Conservation (phyloP, 2,888 invertebrate species). For the Anorthoa munda region DNA sequence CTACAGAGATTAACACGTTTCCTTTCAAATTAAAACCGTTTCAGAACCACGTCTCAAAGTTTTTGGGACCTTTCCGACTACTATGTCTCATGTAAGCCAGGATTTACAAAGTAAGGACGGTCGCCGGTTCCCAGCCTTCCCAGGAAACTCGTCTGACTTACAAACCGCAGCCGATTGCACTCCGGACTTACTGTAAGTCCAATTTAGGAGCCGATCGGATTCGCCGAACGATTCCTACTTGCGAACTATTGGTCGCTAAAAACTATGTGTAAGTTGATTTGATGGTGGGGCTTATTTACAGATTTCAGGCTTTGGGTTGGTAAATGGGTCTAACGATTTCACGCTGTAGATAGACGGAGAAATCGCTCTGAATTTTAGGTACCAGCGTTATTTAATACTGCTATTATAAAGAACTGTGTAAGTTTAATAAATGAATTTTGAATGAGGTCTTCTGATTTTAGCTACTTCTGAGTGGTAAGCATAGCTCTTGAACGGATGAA, state of each 20-base stretch:
- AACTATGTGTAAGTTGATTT: slow-evolving; percentile 14
- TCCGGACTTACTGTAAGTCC: slow-evolving; percentile 59
- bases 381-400: neutral
- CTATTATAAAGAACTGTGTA: neutral
- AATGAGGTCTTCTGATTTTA: too few relatives aligned
- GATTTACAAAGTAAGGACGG: slow-evolving; percentile 49
- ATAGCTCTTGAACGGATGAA: too few relatives aligned
- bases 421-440: neutral
- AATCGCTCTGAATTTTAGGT: neutral
- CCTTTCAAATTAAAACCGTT: slow-evolving; percentile 21
- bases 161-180: slow-evolving; percentile 61
- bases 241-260: slow-evolving; percentile 26
- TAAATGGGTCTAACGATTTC: neutral
- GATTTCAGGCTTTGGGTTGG: neutral
- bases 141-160: slow-evolving; percentile 46
- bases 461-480: too few relatives aligned
- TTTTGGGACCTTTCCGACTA: slow-evolving; percentile 22
- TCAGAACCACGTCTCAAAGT: neutral
- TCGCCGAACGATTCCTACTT: slow-evolving; percentile 27
- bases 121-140: slow-evolving; percentile 1
- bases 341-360: neutral
- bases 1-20: neutral
- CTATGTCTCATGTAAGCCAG: slow-evolving; percentile 39
- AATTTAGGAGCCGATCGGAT: slow-evolving; percentile 55
- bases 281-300: slow-evolving; percentile 13